These are phyloP conservation scores for Montipora foliosa DNA, from an alignment of 64 coral and sea anemone genomes.

Conservation along the genomic window DNA sequence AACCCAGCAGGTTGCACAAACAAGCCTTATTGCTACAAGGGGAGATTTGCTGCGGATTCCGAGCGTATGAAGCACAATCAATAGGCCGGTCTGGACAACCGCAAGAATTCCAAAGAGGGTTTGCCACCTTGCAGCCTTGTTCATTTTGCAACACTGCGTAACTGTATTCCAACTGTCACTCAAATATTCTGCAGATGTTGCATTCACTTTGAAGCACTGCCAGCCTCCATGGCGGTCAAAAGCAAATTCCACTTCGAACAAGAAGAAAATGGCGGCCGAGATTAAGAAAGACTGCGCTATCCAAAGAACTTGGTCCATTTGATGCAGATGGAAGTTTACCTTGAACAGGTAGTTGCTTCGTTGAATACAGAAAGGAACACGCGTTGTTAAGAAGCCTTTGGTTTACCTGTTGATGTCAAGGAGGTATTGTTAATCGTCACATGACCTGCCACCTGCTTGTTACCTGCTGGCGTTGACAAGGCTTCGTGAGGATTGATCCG, in stretches of 20 bases:
- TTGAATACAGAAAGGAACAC: background rate
- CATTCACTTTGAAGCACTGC: background rate
- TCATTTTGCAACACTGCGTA: background rate
- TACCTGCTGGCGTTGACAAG: background rate
- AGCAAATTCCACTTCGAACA: background rate
- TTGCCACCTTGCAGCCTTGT: conserved; percentile 16
- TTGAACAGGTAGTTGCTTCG: background rate
- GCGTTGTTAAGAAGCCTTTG: background rate
- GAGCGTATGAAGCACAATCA: background rate
- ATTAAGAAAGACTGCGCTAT: background rate
- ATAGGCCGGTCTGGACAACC: background rate
- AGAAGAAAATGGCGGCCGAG: conserved; percentile 3
- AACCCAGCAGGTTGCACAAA: background rate
- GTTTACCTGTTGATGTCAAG: background rate
- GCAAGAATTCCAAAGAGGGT: conserved; percentile 8
- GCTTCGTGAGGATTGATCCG: background rate
- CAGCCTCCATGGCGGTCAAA: background rate
- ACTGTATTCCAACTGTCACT: background rate
- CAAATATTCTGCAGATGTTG: background rate
- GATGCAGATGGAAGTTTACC: background rate
- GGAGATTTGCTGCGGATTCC: conserved; percentile 13
- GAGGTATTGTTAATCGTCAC: background rate
- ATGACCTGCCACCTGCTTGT: background rate
- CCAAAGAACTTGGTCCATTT: background rate
- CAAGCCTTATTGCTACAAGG: background rate